Percentiles rank a stretch among this genome's conserved stretches.
phyloP scores from a whole-genome alignment of 2,888 invertebrate species.

The Eurytoma adleriae region DNA sequence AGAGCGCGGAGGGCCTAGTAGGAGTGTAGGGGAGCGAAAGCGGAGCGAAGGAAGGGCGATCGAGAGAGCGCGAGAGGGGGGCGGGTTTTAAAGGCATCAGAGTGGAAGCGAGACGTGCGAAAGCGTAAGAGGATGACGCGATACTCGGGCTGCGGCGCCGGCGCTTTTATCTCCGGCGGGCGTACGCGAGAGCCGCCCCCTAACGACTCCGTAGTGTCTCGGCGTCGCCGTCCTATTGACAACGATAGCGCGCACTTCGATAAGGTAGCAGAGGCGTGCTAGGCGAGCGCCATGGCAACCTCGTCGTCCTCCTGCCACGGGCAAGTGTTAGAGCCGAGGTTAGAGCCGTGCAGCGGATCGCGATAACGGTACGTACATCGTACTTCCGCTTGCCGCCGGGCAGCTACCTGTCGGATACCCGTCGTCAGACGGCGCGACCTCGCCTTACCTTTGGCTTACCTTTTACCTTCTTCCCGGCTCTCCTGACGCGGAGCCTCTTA shows the following conservation, averaged over 20 bases:
- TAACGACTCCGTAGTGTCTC: slow-evolving; percentile 16
- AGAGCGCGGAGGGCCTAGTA: no score
- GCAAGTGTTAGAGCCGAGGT: neutral
- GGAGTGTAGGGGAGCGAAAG: neutral
- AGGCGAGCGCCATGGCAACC: no score
- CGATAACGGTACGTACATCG: slow-evolving; percentile 53
- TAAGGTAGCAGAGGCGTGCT: neutral
- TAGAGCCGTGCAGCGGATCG: slow-evolving; percentile 13
- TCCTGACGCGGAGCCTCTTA: no score
- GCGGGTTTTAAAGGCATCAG: neutral
- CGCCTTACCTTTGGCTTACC: no score
- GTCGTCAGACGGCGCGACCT: no score
- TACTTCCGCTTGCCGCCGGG: slow-evolving; percentile 20
- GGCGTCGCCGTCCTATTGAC: slow-evolving; percentile 16
- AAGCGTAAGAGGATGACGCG: neutral
- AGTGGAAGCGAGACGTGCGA: slow-evolving; percentile 13
- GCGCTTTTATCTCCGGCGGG: slow-evolving; percentile 19
- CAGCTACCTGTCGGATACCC: no score
- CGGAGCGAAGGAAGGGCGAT: neutral
- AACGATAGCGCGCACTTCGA: neutral
- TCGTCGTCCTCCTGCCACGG: no score
- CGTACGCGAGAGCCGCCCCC: no score
- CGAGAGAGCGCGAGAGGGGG: neutral
- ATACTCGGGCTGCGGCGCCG: neutral
- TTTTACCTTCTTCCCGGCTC: no score